Percentiles rank a stretch among this genome's conserved stretches.
phyloP scores from a whole-genome alignment of 2,113 vertebrate species.

The Malurus elegans region DNA sequence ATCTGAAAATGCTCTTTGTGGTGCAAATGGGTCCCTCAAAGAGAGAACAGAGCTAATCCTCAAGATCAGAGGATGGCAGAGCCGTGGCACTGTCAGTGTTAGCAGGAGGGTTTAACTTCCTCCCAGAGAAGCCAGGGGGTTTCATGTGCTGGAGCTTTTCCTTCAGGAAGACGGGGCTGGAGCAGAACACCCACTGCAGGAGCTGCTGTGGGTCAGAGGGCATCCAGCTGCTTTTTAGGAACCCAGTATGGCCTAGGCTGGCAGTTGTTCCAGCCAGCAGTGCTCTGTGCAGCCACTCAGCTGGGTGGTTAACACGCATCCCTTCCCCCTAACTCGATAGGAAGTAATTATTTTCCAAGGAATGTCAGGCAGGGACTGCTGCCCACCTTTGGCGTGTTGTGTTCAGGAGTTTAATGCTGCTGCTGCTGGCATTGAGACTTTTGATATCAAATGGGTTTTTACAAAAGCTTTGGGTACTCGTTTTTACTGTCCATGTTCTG shows the following conservation, averaged over 20 bases:
- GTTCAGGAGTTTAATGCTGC: constrained; percentile 19
- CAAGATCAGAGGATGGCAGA: neutral
- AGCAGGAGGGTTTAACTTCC: neutral
- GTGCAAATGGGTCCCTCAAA: neutral
- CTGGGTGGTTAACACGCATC: neutral
- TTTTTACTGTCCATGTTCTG: constrained; percentile 3
- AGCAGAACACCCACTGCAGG: fast-evolving
- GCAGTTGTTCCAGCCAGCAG: neutral
- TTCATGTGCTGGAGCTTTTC: neutral
- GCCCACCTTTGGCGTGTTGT: neutral
- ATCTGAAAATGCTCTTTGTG: neutral
- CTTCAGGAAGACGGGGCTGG: fast-evolving
- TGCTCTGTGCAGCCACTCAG: neutral
- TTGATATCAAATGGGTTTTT: constrained; percentile 46
- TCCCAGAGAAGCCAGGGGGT: neutral
- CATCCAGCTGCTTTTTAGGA: neutral
- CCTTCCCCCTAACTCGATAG: neutral
- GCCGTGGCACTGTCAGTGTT: fast-evolving
- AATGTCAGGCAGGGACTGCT: neutral
- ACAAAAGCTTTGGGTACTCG: constrained; percentile 5
- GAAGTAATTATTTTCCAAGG: neutral
- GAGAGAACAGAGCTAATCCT: neutral
- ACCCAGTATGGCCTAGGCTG: fast-evolving
- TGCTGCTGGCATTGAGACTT: constrained; percentile 11
- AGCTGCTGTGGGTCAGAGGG: neutral